Percentiles rank a stretch among this genome's conserved stretches.
phyloP scores from a whole-genome alignment of 2,113 vertebrate genomes.

The Bubo blakistoni region DNA sequence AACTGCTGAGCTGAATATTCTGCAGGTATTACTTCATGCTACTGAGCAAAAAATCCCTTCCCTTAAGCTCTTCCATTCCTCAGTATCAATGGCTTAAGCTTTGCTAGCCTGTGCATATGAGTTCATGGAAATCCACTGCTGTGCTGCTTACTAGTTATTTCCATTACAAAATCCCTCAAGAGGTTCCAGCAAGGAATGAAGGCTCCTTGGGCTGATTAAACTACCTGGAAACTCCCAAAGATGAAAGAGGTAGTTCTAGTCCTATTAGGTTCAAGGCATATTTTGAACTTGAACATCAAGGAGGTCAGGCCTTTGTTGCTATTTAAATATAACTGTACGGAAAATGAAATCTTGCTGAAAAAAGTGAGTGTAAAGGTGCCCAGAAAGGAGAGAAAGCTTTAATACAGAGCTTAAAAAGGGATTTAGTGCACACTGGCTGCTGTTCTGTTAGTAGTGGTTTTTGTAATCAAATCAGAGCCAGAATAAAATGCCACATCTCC shows the following conservation, averaged over 20 bases:
- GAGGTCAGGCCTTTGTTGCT: background rate
- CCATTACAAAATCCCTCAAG: slow-evolving; percentile 26
- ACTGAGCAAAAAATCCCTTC: background rate
- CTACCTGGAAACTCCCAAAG: slow-evolving; percentile 16
- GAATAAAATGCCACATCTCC: background rate
- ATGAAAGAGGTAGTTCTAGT: background rate
- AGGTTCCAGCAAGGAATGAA: slow-evolving; percentile 17
- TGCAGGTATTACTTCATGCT: background rate
- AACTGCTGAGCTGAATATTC: background rate
- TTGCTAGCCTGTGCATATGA: background rate
- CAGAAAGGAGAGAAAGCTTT: slow-evolving; percentile 5
- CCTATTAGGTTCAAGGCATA: slow-evolving; percentile 25
- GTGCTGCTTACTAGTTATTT: slow-evolving; percentile 5
- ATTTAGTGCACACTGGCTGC: background rate
- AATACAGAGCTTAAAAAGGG: background rate
- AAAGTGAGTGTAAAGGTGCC: background rate
- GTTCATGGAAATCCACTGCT: background rate
- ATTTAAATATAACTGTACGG: background rate
- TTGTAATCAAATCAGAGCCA: slow-evolving; percentile 26
- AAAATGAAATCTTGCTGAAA: slow-evolving; percentile 32
- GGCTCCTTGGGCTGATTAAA: slow-evolving; percentile 20
- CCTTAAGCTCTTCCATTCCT: background rate
- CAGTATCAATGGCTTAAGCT: background rate
- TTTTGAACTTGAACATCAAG: slow-evolving; percentile 22
- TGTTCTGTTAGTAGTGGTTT: background rate